Conservation (phyloP, 2,797 vertebrate species). For the Amblyopsis hoosieri region DNA sequence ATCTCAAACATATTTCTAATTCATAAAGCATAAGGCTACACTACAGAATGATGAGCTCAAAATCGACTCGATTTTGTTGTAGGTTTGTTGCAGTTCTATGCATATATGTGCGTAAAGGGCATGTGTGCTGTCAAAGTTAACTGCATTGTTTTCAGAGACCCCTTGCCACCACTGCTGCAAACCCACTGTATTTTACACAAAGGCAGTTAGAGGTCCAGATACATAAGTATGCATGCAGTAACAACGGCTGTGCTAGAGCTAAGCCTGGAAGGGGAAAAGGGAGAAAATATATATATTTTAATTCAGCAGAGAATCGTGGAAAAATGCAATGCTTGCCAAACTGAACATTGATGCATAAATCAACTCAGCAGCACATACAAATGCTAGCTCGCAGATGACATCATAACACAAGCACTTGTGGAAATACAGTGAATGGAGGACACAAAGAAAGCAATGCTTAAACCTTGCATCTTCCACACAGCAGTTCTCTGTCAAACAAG, state of each 20-base stretch:
- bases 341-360: conserved; percentile 82
- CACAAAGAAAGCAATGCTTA: conserved; percentile 17
- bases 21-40: neutral
- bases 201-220: conserved; percentile 75
- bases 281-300: conserved; percentile 9
- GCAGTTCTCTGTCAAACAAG: neutral
- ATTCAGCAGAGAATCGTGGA: conserved; percentile 23
- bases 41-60: too few relatives aligned
- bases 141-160: conserved; percentile 37
- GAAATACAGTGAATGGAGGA: conserved; percentile 42
- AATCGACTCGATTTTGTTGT: neutral
- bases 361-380: conserved; percentile 42
- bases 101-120: neutral
- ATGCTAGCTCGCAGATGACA: conserved; percentile 33
- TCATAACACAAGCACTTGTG: conserved; percentile 17
- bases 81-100: conserved; percentile 1
- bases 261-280: conserved; percentile 33
- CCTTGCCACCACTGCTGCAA: conserved; percentile 47
- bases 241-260: conserved; percentile 43
- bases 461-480: conserved; percentile 1
- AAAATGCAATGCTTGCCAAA: conserved; percentile 44
- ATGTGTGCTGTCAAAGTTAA: conserved; percentile 27
- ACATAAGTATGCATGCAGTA: conserved; percentile 66
- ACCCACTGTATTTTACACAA: conserved; percentile 70
- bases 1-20: neutral